Evolutionary conservation across 2,888 invertebrate species (phyloP), one percentile per base, ranked within the genome.

Genomic region (Tuta absoluta): DNA sequence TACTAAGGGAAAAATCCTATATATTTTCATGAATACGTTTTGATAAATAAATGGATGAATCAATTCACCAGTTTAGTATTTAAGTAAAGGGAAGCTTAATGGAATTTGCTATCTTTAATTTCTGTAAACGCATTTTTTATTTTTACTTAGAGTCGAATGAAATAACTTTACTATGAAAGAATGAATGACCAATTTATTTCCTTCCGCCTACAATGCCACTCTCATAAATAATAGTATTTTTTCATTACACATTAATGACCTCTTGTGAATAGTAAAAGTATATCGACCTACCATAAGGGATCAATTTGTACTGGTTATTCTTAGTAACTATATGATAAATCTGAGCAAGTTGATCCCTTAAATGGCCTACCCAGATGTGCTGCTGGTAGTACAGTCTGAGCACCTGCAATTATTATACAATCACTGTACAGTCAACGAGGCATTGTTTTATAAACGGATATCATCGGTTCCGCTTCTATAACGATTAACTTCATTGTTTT

Each of bases 381-480:
- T 28, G 28, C 3, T 5, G 5, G 5, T 28, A 4, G 17, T 33
- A 56, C 17, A 33, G 56, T 17, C 33, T 24, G 5, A 17, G 33
- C 56, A 56, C 56, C 56, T 56, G 61, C 60, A 24, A 28, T 53
- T 38, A 14, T 63, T 61, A 65, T 63, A 67, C 65, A 67, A 65
- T 56, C 14, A 81, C 49, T 61, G 63, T 63, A 65, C 61, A 65
- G 61, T 60, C 17, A 82, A 82, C 78, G 76, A 80, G 69, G 77
- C 66, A 84, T 83, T 84, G 84, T 84, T 69, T 73, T 69, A 68
- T 72, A 77, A 73, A 75, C 78, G 77, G 79, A 74, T 75, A 71
- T 72, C 67, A 60, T 66, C 65, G 48, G 67, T 67, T 67, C 67
- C 67, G 67, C 67, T 67, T 65, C 65, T 63, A 23, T 58, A 63